Base-by-base conservation (phyloP, 2,113 vertebrate species). In the Coregonus clupeaformis region DNA sequence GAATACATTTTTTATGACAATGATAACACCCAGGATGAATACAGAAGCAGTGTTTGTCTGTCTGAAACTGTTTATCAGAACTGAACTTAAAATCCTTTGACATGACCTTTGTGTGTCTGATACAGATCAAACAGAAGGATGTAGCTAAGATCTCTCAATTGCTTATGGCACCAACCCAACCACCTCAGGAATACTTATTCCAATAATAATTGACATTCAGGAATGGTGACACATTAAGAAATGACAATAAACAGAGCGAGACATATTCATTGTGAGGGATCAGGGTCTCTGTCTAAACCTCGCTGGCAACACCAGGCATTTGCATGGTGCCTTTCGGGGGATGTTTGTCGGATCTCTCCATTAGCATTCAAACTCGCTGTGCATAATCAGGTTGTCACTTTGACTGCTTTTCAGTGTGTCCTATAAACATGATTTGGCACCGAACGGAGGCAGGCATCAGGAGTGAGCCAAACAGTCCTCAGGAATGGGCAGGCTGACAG, bases 321-420 rank as follows among this genome's bases (percentile, higher is more conserved):
- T 70, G 27, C 20, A 22, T 20, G 36, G 45, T 3, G 11, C 22
- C 2, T 29, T 16, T 22, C 6, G 25, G 49, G 69, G 62, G 42
- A 24, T 27, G 29, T 36, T n/a, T 18, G 20, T 6, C 62, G 13
- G 45, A 67, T 27, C 47, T 20, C 55, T 36, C 25, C 18, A 55
- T 20, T 71, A 12, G 62, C 63, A 11, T 29, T 30, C 65, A 60
- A 45, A 42, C 32, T 27, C 64, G 18, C 6, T 11, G 25, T 42
- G 42, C 25, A 73, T 73, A 52, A 78, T 78, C 52, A 29, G 27
- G 65, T 14, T 49, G 36, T 68, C 71, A 62, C 32, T 76, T 70
- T 24, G 32, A 45, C 67, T 62, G 67, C 74, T 69, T 57, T 42
- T 68, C 57, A 20, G 32, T 69, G 49, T 13, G 24, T 65, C 42